phyloP scores from a whole-genome alignment of 1,140 invertebrate species.

The Idris sp. region DNA sequence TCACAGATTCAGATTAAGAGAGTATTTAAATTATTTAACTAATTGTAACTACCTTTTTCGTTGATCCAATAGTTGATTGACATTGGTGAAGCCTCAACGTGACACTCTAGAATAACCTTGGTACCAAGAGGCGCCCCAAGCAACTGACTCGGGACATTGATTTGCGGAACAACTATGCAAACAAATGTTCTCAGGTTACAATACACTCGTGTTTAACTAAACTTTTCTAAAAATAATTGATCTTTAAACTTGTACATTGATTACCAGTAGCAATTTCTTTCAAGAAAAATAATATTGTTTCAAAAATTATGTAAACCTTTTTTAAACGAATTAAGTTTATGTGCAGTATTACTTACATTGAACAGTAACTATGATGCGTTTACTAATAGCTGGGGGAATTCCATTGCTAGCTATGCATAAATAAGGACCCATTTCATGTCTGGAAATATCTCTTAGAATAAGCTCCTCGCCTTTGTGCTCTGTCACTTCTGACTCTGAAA shows the following conservation, averaged over 20 bases:
- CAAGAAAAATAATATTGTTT: too few relatives aligned
- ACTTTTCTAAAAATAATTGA: too few relatives aligned
- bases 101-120: slow-evolving; percentile 92
- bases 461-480: slow-evolving; percentile 84
- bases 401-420: slow-evolving; percentile 91
- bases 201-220: too few relatives aligned
- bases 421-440: slow-evolving; percentile 93
- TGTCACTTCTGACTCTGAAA: slow-evolving; percentile 57
- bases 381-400: slow-evolving; percentile 88
- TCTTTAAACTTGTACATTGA: too few relatives aligned
- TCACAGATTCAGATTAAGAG: too few relatives aligned
- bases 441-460: slow-evolving; percentile 87
- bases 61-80: slow-evolving; percentile 93
- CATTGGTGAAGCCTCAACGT: slow-evolving; percentile 92
- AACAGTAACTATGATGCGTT: slow-evolving; percentile 88
- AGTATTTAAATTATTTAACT: too few relatives aligned
- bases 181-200: too few relatives aligned
- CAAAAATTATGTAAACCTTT: too few relatives aligned
- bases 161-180: slow-evolving; percentile 90
- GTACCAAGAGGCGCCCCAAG: slow-evolving; percentile 91
- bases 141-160: slow-evolving; percentile 92
- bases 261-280: too few relatives aligned
- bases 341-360: slow-evolving; percentile 95
- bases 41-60: slow-evolving; percentile 82
- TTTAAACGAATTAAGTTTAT: too few relatives aligned